Percentiles rank a stretch among this genome's conserved stretches.
These are phyloP conservation scores for Drosophila dives DNA, from an alignment of 2,888 invertebrate species.

Conservation along the genomic window DNA sequence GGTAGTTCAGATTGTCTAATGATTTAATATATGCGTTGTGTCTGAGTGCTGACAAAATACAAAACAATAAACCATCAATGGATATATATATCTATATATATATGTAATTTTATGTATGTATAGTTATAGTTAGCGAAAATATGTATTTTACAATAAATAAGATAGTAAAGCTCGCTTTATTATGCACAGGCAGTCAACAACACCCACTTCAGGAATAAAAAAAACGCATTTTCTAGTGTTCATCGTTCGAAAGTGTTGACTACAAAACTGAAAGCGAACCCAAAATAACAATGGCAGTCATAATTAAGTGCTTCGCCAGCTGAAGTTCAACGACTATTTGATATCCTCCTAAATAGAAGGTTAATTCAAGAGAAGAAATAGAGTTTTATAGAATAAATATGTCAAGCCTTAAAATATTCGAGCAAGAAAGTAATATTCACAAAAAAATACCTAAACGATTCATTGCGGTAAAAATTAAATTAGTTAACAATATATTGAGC, in stretches of 20 bases:
- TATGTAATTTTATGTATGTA: background rate
- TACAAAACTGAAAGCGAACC: slow-evolving; percentile 46
- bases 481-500: background rate
- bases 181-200: slow-evolving; percentile 56
- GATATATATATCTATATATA: slow-evolving; percentile 20
- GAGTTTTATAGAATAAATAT: background rate
- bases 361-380: background rate
- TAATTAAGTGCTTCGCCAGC: slow-evolving; percentile 5
- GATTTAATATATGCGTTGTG: slow-evolving; percentile 54
- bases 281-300: slow-evolving; percentile 46
- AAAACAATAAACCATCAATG: no score
- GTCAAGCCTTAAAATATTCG: background rate
- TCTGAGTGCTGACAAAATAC: background rate
- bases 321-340: background rate
- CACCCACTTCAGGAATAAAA: slow-evolving; percentile 16
- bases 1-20: slow-evolving; percentile 48
- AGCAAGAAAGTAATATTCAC: background rate
- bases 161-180: slow-evolving; percentile 54
- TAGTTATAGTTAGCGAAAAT: slow-evolving; percentile 14
- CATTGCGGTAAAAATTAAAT: background rate
- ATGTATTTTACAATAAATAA: slow-evolving; percentile 19
- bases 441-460: background rate
- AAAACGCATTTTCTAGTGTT: slow-evolving; percentile 50
- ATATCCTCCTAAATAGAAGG: slow-evolving; percentile 4
- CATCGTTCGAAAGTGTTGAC: slow-evolving; percentile 44